Conservation (phyloP, 2,888 invertebrate genomes). For the Microdon myrmicae region DNA sequence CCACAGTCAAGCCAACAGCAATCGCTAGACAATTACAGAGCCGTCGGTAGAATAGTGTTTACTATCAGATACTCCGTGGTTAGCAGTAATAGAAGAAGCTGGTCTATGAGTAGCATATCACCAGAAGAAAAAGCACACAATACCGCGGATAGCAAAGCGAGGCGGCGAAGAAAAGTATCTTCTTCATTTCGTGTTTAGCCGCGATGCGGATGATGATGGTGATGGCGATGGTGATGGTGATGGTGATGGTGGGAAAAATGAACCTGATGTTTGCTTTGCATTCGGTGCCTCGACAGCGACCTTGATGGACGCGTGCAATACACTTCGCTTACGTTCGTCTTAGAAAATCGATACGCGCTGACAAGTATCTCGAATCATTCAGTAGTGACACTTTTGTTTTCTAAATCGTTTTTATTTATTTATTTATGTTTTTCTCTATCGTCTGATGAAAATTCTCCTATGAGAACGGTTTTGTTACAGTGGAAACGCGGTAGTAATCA, state of each 20-base stretch:
- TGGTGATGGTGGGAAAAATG: constrained; percentile 54
- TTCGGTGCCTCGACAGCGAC: constrained; percentile 67
- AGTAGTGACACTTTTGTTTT: constrained; percentile 18
- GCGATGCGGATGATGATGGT: constrained; percentile 8
- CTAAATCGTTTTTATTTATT: constrained; percentile 3
- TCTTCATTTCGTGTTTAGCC: constrained; percentile 49
- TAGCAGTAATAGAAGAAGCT: constrained; percentile 3
- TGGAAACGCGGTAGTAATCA: constrained; percentile 6
- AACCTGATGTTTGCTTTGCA: constrained; percentile 55
- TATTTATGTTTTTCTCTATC: background rate
- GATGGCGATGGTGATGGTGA: constrained; percentile 23
- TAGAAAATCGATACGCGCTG: too few relatives aligned
- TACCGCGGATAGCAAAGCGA: constrained; percentile 7
- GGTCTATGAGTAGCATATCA: background rate
- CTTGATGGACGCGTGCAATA: constrained; percentile 66
- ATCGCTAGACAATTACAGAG: constrained; percentile 30
- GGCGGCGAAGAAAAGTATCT: constrained; percentile 36
- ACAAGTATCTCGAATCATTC: too few relatives aligned
- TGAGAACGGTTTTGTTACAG: constrained; percentile 28
- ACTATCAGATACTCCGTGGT: constrained; percentile 24
- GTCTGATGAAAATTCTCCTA: constrained; percentile 19
- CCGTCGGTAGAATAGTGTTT: constrained; percentile 16
- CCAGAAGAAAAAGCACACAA: constrained; percentile 3
- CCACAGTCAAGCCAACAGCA: constrained; percentile 13
- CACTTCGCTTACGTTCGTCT: constrained; percentile 46